Evolutionary conservation across 2,797 vertebrate genomes (phyloP), one percentile per base, ranked within the genome.

Genomic region (Cephalopachus bancanus): DNA sequence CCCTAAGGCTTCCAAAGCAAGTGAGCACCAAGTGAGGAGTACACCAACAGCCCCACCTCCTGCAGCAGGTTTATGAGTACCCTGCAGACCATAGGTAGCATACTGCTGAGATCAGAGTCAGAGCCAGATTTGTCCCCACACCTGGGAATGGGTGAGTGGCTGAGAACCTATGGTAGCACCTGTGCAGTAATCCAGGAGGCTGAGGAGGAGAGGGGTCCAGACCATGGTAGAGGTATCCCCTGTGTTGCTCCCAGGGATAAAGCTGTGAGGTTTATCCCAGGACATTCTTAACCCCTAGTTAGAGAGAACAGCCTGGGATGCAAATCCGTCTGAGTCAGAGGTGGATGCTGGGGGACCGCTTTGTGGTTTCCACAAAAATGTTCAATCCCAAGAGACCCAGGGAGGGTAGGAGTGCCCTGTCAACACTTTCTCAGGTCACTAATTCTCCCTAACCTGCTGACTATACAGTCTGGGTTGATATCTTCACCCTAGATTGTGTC

Each of bases 181-280:
- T 71, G 33, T 37, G 4, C 19, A 71, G 33, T 37, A 10, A 37
- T 17, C 20, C 17, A 71, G 33, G 9, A 71, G 69, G 10, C 33
- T 19, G 4, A 37, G 69, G 33, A 22, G 33, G 10, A 71, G 19
- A 37, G 69, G 69, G 33, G 19, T 10, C 19, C 11, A 19, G 69
- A 4, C 44, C 69, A 71, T 71, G 33, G 69, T 20, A 19, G 19
- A 71, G 20, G 33, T 1, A 20, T n/a, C 69, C 17, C 67, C 16
- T 3, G 2, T 33, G n/a, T 0, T 69, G 67, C 67, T 69, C 9
- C 4, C 26, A 14, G 20, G 1, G 9, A 9, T 2, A 1, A 22
- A 33, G 19, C 69, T 71, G 33, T 19, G 1, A 37, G 10, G 10
- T 5, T 33, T 33, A 19, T 33, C 69, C 33, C 69, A 22, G 10